Conservation (phyloP, 2,113 vertebrate species). For the Tautogolabrus adspersus region DNA sequence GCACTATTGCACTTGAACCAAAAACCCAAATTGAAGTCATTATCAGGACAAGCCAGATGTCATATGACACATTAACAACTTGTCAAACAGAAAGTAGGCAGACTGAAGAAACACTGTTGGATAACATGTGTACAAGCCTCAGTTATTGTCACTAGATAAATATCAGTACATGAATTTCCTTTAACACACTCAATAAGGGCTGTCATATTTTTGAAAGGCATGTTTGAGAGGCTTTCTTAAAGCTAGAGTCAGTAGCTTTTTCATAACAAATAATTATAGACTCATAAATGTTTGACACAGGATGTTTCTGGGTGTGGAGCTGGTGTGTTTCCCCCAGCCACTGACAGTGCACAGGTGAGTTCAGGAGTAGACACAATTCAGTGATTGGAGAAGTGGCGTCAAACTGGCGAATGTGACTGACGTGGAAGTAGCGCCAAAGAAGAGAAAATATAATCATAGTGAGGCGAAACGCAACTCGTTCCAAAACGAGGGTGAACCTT, state of each 20-base stretch:
- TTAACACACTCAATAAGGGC: constrained; percentile 4
- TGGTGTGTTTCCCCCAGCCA: too few species aligned
- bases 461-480: too few species aligned
- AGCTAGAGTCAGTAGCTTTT: too few species aligned
- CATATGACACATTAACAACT: constrained; percentile 23
- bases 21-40: constrained; percentile 52
- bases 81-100: constrained; percentile 45
- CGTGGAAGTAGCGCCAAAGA: constrained; percentile 15
- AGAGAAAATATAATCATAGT: background rate
- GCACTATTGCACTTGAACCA: constrained; percentile 1
- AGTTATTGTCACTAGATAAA: constrained; percentile 3
- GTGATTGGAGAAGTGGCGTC: too few species aligned
- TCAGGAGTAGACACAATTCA: too few species aligned
- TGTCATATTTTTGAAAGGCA: constrained; percentile 1
- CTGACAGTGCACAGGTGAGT: too few species aligned
- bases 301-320: too few species aligned
- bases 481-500: too few species aligned
- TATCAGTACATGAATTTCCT: constrained; percentile 4
- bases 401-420: background rate
- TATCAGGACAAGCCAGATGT: constrained; percentile 45
- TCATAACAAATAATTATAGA: too few species aligned
- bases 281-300: background rate
- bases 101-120: constrained; percentile 39
- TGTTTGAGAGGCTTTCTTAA: background rate
- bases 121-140: constrained; percentile 40